A percentile compares a stretch with the other conserved stretches of the same genome.
Conservation (phyloP, 53 echinoderm and acorn worm genomes). For the Antedon mediterranea region DNA sequence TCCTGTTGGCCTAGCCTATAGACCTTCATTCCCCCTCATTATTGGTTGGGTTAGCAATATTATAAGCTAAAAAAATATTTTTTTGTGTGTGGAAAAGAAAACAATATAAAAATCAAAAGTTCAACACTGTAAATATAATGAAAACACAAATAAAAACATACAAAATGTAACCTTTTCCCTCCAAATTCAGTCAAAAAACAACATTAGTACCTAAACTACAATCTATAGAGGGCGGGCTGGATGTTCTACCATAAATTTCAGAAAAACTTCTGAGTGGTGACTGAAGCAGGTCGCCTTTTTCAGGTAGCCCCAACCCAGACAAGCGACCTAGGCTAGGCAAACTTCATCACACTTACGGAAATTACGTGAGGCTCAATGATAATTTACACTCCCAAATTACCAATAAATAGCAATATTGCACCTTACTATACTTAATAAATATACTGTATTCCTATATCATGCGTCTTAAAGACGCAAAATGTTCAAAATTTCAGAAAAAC, state of each 20-base stretch:
- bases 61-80: too few species aligned
- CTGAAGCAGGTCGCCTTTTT: neutral
- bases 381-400: neutral
- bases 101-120: too few species aligned
- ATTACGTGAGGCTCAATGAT: neutral
- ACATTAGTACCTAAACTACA: neutral
- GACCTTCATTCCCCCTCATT: too few species aligned
- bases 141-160: neutral
- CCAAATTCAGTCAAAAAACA: neutral
- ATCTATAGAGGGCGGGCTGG: constrained; percentile 1
- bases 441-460: neutral
- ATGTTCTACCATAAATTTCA: neutral
- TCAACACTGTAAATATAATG: neutral
- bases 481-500: neutral
- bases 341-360: neutral
- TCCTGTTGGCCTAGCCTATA: too few species aligned
- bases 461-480: neutral
- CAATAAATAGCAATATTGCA: neutral
- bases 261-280: neutral
- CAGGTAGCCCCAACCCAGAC: neutral
- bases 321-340: neutral
- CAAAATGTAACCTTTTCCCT: neutral
- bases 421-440: neutral
- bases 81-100: too few species aligned
- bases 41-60: too few species aligned